phyloP scores from a whole-genome alignment of 2,888 invertebrate species.

The Onchidella celtica region DNA sequence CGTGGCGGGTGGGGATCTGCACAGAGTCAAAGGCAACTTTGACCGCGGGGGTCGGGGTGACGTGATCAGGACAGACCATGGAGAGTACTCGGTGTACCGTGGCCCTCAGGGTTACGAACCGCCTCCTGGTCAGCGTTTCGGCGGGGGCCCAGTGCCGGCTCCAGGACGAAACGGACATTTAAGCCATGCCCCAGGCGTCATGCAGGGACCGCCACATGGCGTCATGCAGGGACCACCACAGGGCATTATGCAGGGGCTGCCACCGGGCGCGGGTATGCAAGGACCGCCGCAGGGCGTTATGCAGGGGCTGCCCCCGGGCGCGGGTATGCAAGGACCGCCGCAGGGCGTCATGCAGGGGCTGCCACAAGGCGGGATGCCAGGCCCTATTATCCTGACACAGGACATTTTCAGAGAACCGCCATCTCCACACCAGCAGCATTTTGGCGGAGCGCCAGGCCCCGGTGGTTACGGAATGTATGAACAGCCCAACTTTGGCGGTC shows the following conservation, averaged over 20 bases:
- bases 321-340: neutral
- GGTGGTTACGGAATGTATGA: constrained; percentile 23
- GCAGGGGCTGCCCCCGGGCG: constrained; percentile 14
- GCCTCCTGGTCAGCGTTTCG: constrained; percentile 11
- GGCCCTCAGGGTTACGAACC: constrained; percentile 39
- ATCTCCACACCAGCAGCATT: neutral
- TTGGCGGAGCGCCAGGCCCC: neutral
- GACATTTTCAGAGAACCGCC: constrained; percentile 29
- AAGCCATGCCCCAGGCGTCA: constrained; percentile 17
- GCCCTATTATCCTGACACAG: constrained; percentile 32
- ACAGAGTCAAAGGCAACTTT: constrained; percentile 40
- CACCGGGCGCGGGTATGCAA: neutral
- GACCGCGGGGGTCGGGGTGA: constrained; percentile 55
- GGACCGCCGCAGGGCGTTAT: neutral
- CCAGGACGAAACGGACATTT: constrained; percentile 24
- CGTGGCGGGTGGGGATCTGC: neutral
- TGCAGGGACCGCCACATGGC: neutral
- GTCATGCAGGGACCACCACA: neutral
- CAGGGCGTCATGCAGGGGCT: neutral
- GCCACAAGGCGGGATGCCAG: neutral
- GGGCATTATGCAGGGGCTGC: neutral
- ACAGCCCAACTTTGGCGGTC: neutral
- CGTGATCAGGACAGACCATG: constrained; percentile 59
- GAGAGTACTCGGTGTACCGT: constrained; percentile 60
- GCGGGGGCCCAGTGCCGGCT: neutral